These are phyloP conservation scores for Steinernema carpocapsae DNA, from an alignment of 2,888 invertebrate genomes.

Conservation along the genomic window DNA sequence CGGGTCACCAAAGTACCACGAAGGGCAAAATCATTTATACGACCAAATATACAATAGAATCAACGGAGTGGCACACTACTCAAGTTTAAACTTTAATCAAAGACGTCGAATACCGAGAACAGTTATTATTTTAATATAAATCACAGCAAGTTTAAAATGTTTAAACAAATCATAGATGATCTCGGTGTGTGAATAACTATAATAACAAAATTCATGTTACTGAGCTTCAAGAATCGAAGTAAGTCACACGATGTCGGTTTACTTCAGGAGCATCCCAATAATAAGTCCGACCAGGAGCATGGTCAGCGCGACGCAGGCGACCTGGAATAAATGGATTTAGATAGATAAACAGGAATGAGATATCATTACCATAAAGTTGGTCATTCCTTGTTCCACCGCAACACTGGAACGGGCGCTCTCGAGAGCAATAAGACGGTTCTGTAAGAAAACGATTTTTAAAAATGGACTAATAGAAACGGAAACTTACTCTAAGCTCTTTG, in stretches of 20 bases:
- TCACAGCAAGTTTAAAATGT: slow-evolving; percentile 12
- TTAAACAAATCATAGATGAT: neutral
- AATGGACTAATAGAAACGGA: neutral
- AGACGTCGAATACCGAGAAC: neutral
- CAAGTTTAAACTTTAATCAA: slow-evolving; percentile 20
- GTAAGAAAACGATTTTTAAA: neutral
- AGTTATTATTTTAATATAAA: slow-evolving; percentile 6
- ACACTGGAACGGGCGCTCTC: slow-evolving; percentile 18
- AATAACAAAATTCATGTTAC: too few relatives aligned
- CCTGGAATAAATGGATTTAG: slow-evolving; percentile 39
- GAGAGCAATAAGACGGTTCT: slow-evolving; percentile 18
- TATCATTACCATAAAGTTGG: neutral
- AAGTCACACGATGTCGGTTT: neutral
- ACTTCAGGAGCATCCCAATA: slow-evolving; percentile 58
- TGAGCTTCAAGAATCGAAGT: too few relatives aligned
- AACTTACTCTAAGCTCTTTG: slow-evolving; percentile 26
- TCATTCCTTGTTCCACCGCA: slow-evolving; percentile 10
- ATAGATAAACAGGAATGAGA: slow-evolving; percentile 4
- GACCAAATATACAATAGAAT: slow-evolving; percentile 35
- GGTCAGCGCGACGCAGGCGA: slow-evolving; percentile 59
- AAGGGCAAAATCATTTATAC: slow-evolving; percentile 14
- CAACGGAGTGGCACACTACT: slow-evolving; percentile 6
- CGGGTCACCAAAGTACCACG: neutral
- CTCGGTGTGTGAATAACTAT: too few relatives aligned
- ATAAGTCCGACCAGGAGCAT: slow-evolving; percentile 65